A percentile compares a stretch with the other conserved stretches of the same genome.
phyloP scores from a whole-genome alignment of 2,113 vertebrate species.

The Calonectris borealis region DNA sequence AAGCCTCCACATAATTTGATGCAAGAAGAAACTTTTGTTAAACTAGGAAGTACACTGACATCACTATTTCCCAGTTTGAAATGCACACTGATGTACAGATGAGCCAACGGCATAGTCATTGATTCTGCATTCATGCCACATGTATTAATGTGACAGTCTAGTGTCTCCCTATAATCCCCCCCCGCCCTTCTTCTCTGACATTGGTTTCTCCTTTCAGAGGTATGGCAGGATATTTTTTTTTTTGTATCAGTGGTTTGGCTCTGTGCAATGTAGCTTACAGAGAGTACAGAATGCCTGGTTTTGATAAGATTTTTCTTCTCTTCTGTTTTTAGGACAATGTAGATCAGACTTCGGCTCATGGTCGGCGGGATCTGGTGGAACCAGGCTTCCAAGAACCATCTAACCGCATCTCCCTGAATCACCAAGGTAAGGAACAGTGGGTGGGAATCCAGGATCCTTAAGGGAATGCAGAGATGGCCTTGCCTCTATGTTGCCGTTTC shows the following conservation, averaged over 20 bases:
- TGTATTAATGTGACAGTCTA: not conserved
- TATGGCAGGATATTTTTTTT: not conserved
- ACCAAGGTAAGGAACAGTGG: constrained; percentile 80
- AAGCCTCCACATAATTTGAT: not conserved
- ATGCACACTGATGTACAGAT: not conserved
- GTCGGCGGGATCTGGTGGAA: constrained; percentile 78
- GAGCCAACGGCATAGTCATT: not conserved
- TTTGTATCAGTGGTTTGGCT: not conserved
- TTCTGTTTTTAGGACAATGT: constrained; percentile 82
- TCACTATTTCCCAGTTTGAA: not conserved
- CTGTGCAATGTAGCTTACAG: not conserved
- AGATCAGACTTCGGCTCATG: constrained; percentile 81
- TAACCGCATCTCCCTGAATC: constrained; percentile 77
- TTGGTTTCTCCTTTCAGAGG: not conserved
- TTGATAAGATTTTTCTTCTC: not conserved
- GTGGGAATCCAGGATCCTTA: not conserved
- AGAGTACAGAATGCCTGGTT: not conserved
- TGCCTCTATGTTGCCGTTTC: not conserved
- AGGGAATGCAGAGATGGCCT: not conserved
- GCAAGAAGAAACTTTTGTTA: constrained; percentile 21
- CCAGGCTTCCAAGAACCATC: constrained; percentile 78
- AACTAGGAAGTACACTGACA: not conserved
- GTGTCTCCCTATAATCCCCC: not conserved
- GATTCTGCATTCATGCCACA: not conserved
- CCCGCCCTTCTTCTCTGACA: not conserved